phyloP scores from a whole-genome alignment of 2,888 invertebrate genomes.

The Celastrina argiolus region DNA sequence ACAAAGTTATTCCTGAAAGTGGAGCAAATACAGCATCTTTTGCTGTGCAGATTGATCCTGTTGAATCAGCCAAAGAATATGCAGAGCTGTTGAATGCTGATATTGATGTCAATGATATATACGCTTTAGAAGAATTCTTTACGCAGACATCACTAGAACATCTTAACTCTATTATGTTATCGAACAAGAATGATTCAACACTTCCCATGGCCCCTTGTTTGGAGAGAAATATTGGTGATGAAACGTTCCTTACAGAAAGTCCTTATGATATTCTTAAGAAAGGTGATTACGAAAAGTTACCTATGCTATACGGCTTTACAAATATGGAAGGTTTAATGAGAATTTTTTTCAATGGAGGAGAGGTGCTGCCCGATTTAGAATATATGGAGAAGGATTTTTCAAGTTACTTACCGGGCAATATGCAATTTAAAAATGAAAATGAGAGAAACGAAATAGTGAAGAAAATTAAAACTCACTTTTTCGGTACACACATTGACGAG shows the following conservation, averaged over 20 bases:
- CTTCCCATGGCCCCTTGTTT: constrained; percentile 39
- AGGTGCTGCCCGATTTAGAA: constrained; percentile 34
- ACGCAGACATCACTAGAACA: constrained; percentile 38
- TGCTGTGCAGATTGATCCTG: constrained; percentile 44
- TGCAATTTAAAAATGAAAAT: constrained; percentile 42
- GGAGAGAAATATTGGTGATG: constrained; percentile 38
- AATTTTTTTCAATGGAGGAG: constrained; percentile 20
- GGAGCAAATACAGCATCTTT: constrained; percentile 40
- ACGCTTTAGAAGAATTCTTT: constrained; percentile 47
- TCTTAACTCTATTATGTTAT: constrained; percentile 31
- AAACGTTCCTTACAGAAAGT: constrained; percentile 40
- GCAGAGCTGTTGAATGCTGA: constrained; percentile 40
- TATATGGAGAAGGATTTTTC: constrained; percentile 52
- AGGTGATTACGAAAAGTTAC: constrained; percentile 41
- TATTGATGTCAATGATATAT: constrained; percentile 39
- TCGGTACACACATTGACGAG: constrained; percentile 31
- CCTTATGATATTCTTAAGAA: constrained; percentile 42
- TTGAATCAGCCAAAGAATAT: constrained; percentile 44
- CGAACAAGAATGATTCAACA: constrained; percentile 32
- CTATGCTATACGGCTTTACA: constrained; percentile 43
- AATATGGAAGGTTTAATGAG: constrained; percentile 42
- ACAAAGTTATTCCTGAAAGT: constrained; percentile 43
- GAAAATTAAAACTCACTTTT: constrained; percentile 32
- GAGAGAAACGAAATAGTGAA: constrained; percentile 41
- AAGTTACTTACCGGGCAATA: constrained; percentile 49